Evolutionary conservation across 2,888 invertebrate species (phyloP).

Genomic region (Cylloceria caligata): DNA sequence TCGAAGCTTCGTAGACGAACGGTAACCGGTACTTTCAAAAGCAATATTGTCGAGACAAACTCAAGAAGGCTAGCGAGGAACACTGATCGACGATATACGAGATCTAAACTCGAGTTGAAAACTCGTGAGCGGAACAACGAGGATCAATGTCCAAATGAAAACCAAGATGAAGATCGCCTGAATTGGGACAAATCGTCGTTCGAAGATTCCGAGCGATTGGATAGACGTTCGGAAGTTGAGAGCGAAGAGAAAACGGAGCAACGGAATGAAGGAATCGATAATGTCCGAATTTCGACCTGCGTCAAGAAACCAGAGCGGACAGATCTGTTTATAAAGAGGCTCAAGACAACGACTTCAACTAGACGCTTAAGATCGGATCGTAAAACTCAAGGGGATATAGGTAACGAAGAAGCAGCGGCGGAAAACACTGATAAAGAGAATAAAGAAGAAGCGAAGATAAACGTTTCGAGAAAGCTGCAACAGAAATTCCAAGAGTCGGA

Average conservation of each 20-base stretch:
- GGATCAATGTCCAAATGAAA: neutral
- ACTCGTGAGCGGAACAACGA: conserved; percentile 44
- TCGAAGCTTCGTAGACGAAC: conserved; percentile 80
- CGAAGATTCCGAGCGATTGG: conserved; percentile 56
- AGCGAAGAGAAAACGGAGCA: conserved; percentile 59
- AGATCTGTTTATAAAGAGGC: conserved; percentile 78
- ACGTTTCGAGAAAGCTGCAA: neutral
- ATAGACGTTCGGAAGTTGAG: conserved; percentile 54
- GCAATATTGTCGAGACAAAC: conserved; percentile 68
- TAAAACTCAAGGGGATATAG: conserved; percentile 60
- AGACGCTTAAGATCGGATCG: conserved; percentile 75
- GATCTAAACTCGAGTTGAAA: conserved; percentile 58
- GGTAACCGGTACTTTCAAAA: conserved; percentile 72
- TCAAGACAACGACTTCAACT: conserved; percentile 75
- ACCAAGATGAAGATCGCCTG: conserved; percentile 48
- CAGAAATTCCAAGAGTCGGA: conserved; percentile 37
- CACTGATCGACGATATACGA: conserved; percentile 61
- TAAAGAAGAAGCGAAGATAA: conserved; percentile 48
- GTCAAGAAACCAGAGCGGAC: conserved; percentile 67
- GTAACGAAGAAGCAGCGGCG: conserved; percentile 41
- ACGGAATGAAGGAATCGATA: conserved; percentile 64
- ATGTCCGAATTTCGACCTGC: conserved; percentile 45
- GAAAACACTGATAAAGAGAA: neutral
- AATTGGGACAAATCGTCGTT: conserved; percentile 45
- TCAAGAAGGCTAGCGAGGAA: conserved; percentile 73